Conservation (phyloP, 2,797 vertebrate species). For the Sebastiscus albofasciatus region DNA sequence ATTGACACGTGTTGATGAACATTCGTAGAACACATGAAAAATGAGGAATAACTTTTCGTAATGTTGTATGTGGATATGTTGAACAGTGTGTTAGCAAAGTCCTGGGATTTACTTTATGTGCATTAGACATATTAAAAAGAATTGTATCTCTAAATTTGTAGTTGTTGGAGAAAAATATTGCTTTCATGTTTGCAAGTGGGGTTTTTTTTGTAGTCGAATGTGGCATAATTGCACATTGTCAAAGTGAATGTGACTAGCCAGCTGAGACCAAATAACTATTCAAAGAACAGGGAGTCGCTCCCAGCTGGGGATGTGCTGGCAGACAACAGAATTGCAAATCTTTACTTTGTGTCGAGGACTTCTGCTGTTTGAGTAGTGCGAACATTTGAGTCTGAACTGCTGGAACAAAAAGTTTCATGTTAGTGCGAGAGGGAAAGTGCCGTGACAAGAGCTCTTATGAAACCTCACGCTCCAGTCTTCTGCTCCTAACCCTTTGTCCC, state of each 20-base stretch:
- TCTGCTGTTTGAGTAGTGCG: background rate
- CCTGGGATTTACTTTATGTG: background rate
- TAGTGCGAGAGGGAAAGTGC: background rate
- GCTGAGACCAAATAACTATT: constrained; percentile 54
- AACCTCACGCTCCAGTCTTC: constrained; percentile 15
- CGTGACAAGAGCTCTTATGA: constrained; percentile 6
- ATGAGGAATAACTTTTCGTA: no score
- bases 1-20: no score
- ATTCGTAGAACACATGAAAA: no score
- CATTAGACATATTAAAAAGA: background rate
- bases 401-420: constrained; percentile 33
- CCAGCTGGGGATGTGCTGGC: constrained; percentile 17
- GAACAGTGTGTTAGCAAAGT: background rate
- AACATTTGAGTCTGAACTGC: constrained; percentile 10
- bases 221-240: constrained; percentile 45
- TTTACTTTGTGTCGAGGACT: constrained; percentile 29
- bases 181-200: background rate
- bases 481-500: constrained; percentile 22
- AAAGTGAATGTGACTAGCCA: constrained; percentile 32
- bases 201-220: background rate
- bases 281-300: constrained; percentile 16
- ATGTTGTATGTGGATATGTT: no score
- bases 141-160: background rate
- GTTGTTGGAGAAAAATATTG: background rate
- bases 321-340: constrained; percentile 45